Conservation (phyloP, 2,888 invertebrate genomes). For the Dioctria linearis region DNA sequence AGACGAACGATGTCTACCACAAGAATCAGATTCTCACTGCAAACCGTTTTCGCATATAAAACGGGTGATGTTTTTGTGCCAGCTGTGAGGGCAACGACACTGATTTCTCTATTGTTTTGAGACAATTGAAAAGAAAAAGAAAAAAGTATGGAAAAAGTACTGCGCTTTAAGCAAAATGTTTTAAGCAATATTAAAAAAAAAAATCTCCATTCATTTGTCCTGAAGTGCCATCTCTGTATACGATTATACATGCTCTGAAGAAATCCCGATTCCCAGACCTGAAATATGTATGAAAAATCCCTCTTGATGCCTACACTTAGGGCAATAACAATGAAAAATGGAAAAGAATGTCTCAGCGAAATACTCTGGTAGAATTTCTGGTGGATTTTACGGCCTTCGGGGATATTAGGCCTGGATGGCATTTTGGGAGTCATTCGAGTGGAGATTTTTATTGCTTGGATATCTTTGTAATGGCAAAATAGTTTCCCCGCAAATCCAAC, state of each 20-base stretch:
- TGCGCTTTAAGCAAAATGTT: constrained; percentile 30
- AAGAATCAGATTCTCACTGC: background rate
- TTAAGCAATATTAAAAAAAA: constrained; percentile 34
- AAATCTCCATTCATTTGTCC: constrained; percentile 42
- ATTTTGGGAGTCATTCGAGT: background rate
- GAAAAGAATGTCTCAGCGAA: constrained; percentile 34
- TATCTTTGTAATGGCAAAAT: background rate
- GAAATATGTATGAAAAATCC: constrained; percentile 21
- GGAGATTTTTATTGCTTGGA: background rate
- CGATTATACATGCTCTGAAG: constrained; percentile 4
- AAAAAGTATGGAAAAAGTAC: constrained; percentile 33
- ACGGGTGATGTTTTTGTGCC: constrained; percentile 7
- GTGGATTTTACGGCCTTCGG: constrained; percentile 30
- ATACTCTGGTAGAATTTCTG: constrained; percentile 20
- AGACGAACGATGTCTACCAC: background rate
- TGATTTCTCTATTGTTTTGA: constrained; percentile 40
- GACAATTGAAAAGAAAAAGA: constrained; percentile 26
- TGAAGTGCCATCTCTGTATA: constrained; percentile 1
- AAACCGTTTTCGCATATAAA: background rate
- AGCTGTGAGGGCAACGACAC: constrained; percentile 21
- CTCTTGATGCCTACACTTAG: constrained; percentile 34
- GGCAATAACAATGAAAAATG: constrained; percentile 41
- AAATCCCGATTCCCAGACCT: constrained; percentile 25
- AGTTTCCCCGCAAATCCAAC: background rate
- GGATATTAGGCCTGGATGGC: background rate